phyloP scores from a whole-genome alignment of 2,113 vertebrate genomes.

The Aldabrachelys gigantea region DNA sequence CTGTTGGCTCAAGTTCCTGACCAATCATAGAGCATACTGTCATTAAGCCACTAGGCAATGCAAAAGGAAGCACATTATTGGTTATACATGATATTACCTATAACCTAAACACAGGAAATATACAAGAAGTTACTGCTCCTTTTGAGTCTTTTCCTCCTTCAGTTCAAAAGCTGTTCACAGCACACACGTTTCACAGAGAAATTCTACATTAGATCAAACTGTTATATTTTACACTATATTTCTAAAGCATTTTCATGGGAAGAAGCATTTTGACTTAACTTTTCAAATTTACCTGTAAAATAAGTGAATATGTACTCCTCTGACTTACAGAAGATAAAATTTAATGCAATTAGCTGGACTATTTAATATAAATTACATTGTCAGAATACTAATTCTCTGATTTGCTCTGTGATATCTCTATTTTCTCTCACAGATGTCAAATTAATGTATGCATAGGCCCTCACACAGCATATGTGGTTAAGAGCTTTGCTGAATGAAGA shows the following conservation, averaged over 20 bases:
- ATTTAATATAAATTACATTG: not conserved
- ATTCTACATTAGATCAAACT: not conserved
- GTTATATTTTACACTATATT: not conserved
- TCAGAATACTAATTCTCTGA: not conserved
- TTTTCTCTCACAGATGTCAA: not conserved
- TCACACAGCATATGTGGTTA: too few species aligned
- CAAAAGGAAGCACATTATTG: slow-evolving; percentile 1
- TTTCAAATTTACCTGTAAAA: not conserved
- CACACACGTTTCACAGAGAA: not conserved
- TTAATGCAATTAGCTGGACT: not conserved
- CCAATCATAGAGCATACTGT: slow-evolving; percentile 25
- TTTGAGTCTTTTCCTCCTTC: not conserved
- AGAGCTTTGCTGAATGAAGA: not conserved
- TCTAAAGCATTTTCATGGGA: not conserved
- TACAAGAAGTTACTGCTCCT: not conserved
- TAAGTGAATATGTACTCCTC: not conserved
- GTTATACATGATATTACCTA: not conserved
- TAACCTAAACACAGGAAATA: not conserved
- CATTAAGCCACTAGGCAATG: slow-evolving; percentile 23
- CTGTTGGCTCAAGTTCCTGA: slow-evolving; percentile 60
- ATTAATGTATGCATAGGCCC: not conserved
- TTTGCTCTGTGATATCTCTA: not conserved
- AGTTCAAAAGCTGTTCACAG: not conserved
- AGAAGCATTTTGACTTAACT: not conserved
- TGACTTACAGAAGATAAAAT: not conserved